Evolutionary conservation across 2,888 invertebrate genomes (phyloP), one percentile per base, ranked within the genome.

Genomic region (Pseudeuparius sepicola): DNA sequence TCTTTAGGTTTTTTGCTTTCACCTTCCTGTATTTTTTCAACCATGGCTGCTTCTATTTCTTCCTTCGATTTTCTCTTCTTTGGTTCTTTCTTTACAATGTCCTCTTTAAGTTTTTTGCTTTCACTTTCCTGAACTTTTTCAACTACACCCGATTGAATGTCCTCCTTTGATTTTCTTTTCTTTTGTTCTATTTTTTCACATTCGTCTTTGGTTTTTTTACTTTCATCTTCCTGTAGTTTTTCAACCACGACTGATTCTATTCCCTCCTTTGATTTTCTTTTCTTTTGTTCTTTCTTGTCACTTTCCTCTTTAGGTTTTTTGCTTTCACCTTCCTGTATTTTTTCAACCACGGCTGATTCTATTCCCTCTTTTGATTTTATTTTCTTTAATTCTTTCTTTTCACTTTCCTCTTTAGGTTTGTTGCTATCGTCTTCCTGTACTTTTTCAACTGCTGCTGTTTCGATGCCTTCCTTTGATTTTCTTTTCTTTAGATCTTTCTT

Each of bases 21-120:
- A 20, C 47, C 45, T 5, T 23, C 33, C 5, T 43, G 14, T 18
- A 26, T 36, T 38, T 59, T 55, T 4, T 55, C 50, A 15, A 59
- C 55, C 1, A 54, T 52, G 23, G 40, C 47, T 4, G 35, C 35
- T 35, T 40, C 25, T 32, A 28, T 30, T 17, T 41, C 37, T 25
- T 36, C 32, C 26, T 39, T 24, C 12, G 35, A 36, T 9, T 34
- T 37, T 27, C 39, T 36, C 25, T 31, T 33, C 31, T 41, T 34
- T 16, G 17, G 23, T 37, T 37, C 43, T 29, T 32, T 24, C 24
- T 37, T 29, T 35, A 23, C 37, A 11, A 37, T 38, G 36, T 39
- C 39, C 36, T 39, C 33, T 14, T n/a, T 18, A 28, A 36, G 39
- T 42, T 40, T 39, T 41, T 36, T 36, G 26, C 37, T 31, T 44